Evolutionary conservation across 2,888 invertebrate species (phyloP).

Genomic region (Athalia rosae): DNA sequence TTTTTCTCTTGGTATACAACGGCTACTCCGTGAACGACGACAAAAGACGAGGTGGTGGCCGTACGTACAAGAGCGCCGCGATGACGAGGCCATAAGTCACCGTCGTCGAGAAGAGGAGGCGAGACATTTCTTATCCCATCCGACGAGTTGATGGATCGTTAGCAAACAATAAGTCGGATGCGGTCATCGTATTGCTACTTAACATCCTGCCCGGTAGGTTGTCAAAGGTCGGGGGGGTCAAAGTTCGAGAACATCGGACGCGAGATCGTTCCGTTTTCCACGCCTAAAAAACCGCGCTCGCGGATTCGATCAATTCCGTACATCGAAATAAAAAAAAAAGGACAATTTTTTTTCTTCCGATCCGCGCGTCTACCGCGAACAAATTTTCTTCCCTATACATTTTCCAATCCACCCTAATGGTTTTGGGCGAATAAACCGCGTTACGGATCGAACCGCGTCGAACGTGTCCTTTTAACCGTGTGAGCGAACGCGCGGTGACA

Average conservation of each 20-base stretch:
- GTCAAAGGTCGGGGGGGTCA: constrained; percentile 31
- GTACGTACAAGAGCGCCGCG: constrained; percentile 5
- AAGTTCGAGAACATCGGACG: neutral
- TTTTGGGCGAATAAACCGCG: neutral
- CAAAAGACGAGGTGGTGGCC: constrained; percentile 27
- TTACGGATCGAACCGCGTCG: constrained; percentile 12
- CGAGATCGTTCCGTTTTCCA: neutral
- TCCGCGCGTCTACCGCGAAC: no score
- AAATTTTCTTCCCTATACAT: no score
- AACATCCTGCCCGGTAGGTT: neutral
- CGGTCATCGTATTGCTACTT: constrained; percentile 52
- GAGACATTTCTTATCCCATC: constrained; percentile 48
- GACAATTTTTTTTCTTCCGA: no score
- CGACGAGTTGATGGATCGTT: constrained; percentile 61
- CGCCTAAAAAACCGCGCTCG: neutral
- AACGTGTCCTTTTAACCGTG: constrained; percentile 20
- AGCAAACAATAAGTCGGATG: constrained; percentile 58
- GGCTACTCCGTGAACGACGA: neutral
- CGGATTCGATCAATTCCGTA: neutral
- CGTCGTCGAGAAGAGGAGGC: neutral
- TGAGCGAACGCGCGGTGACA: no score
- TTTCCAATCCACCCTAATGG: no score
- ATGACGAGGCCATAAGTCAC: constrained; percentile 38
- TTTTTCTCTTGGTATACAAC: neutral
- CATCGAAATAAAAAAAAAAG: no score